Base-by-base conservation (phyloP, 1,140 invertebrate species). In the Drosophila gunungcola region DNA sequence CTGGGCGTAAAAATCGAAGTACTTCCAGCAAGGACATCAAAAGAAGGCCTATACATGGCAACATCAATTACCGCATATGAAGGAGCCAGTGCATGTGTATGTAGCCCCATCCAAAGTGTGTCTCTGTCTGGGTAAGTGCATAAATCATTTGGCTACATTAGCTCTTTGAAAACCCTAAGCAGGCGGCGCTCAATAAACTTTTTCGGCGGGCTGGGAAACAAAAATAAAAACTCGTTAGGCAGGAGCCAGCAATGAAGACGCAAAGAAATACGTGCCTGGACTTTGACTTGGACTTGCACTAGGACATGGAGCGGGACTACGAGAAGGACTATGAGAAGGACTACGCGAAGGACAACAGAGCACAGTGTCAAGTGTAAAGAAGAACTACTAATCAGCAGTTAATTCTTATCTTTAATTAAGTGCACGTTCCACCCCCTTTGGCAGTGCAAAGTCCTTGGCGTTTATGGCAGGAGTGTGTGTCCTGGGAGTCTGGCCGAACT, bases 341-440 rank as follows among this genome's bases (percentile, higher is more conserved):
- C 5, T 13, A 27, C 16, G 16, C 16, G 45, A 27, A 48, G 46
- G 27, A 48, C n/a, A 76, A 79, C 72, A 57, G 29, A 21, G 49
- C 69, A 72, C 65, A 90, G 84, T 89, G 84, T 89, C 84, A 89
- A 90, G 85, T 90, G 86, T 90, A 90, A 88, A 90, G 78, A 85
- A 90, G 86, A 90, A 90, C 86, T 90, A 90, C 85, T 90, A 90
- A 90, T 90, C 85, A 90, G 86, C 85, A 90, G 85, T 90, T 90
- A 90, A 90, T 90, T 90, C 85, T 90, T 90, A 90, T 90, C 85
- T 90, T 90, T 90, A 90, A 90, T 90, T 90, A 90, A 90, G 81
- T 85, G 86, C 85, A 90, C 85, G 85, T 81, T 75, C 77, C 80
- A 67, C 54, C 58, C 58, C 65, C 57, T 13, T 77, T 56, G 57